phyloP scores from a whole-genome alignment of 2,113 vertebrate genomes.

The Epinephelus moara region DNA sequence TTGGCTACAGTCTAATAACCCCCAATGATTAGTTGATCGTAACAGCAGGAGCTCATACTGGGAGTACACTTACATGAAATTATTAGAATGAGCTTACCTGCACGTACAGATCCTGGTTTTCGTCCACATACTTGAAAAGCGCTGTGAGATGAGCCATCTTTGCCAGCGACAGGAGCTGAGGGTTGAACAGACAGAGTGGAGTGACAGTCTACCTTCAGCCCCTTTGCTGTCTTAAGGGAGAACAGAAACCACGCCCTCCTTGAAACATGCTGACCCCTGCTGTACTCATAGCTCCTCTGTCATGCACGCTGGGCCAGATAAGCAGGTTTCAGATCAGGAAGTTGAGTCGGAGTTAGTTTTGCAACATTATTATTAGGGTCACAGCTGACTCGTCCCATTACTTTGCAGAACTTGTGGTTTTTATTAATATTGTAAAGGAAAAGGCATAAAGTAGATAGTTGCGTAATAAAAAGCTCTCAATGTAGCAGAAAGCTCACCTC shows the following conservation, averaged over 20 bases:
- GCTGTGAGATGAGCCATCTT: conserved; percentile 88
- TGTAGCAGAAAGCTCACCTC: too few species aligned
- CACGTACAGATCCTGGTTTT: conserved; percentile 93
- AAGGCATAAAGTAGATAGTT: neutral
- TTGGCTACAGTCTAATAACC: neutral
- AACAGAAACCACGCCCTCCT: conserved; percentile 51
- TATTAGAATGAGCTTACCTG: conserved; percentile 80
- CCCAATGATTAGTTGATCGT: neutral
- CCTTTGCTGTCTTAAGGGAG: conserved; percentile 38
- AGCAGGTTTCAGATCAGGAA: conserved; percentile 21
- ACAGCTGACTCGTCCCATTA: neutral
- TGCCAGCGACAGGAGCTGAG: conserved; percentile 39
- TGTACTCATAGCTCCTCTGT: conserved; percentile 1
- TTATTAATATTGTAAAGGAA: neutral
- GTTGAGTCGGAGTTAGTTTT: neutral
- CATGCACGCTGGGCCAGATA: neutral
- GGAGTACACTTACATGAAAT: neutral
- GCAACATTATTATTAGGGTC: neutral
- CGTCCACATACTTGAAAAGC: conserved; percentile 93
- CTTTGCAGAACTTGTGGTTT: neutral
- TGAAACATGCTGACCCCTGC: conserved; percentile 58
- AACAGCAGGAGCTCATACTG: neutral
- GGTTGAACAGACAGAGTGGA: conserved; percentile 48
- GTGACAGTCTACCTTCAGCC: neutral
- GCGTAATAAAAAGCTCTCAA: neutral